Conservation (phyloP, 2,888 invertebrate species). For the Melieria omissa region DNA sequence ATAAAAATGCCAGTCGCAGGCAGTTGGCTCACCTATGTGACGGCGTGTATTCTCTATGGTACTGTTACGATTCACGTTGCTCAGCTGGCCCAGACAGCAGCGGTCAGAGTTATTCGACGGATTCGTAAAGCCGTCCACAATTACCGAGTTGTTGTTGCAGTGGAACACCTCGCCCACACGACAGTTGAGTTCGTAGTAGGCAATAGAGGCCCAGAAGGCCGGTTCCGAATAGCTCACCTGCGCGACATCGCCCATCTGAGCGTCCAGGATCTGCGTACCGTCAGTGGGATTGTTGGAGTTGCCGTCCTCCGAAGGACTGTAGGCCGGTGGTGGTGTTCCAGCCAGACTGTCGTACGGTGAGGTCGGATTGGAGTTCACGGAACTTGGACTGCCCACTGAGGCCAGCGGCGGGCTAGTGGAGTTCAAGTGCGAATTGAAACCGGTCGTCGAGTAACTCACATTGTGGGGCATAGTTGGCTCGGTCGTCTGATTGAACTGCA, state of each 20-base stretch:
- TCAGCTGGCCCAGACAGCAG: slow-evolving; percentile 96
- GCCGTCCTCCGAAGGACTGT: slow-evolving; percentile 89
- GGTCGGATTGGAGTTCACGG: slow-evolving; percentile 71
- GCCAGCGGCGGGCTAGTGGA: slow-evolving; percentile 70
- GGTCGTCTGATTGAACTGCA: slow-evolving; percentile 83
- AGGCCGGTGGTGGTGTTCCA: slow-evolving; percentile 96
- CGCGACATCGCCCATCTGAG: slow-evolving; percentile 78
- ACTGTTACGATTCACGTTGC: slow-evolving; percentile 98
- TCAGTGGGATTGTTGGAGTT: slow-evolving; percentile 72
- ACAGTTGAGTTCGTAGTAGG: slow-evolving; percentile 98
- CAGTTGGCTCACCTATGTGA: slow-evolving; percentile 80
- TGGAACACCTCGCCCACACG: slow-evolving; percentile 97
- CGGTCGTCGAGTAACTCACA: slow-evolving; percentile 86
- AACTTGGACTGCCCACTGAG: slow-evolving; percentile 75
- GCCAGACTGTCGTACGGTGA: slow-evolving; percentile 86
- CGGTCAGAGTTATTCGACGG: slow-evolving; percentile 96
- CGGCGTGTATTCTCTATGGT: slow-evolving; percentile 98
- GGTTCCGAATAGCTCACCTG: slow-evolving; percentile 94
- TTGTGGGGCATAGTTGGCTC: slow-evolving; percentile 97
- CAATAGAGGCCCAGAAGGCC: slow-evolving; percentile 97
- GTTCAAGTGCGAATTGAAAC: slow-evolving; percentile 73
- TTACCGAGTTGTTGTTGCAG: slow-evolving; percentile 89
- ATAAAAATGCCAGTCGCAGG: no score
- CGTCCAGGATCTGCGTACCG: slow-evolving; percentile 70
- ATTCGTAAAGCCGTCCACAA: slow-evolving; percentile 99